A percentile compares a stretch with the other conserved stretches of the same genome.
Evolutionary conservation across 2,888 invertebrate species (phyloP).

Genomic region (Coremacera marginata): DNA sequence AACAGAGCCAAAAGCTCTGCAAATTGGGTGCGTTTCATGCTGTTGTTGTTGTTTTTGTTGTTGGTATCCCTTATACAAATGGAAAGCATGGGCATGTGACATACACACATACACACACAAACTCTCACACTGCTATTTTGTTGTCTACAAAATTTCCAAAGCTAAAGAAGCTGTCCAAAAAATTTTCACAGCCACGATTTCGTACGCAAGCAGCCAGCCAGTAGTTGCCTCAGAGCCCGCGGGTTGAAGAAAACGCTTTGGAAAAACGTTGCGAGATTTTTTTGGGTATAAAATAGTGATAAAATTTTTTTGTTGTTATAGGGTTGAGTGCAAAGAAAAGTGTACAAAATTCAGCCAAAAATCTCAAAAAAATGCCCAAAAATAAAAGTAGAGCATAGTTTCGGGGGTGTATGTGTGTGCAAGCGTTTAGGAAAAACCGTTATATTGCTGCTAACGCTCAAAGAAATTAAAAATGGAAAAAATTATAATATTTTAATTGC

Average conservation of each 20-base stretch:
- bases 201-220: conserved; percentile 52
- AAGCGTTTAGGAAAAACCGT: no score
- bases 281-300: conserved; percentile 22
- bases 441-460: no score
- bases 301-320: conserved; percentile 1
- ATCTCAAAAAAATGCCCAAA: background rate
- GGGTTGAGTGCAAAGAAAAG: conserved; percentile 7
- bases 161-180: conserved; percentile 10
- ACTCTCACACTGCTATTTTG: background rate
- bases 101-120: background rate
- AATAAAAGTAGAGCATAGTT: no score
- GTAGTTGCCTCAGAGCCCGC: conserved; percentile 71
- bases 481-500: no score
- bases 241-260: conserved; percentile 70
- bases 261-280: conserved; percentile 64
- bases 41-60: conserved; percentile 36
- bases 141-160: background rate
- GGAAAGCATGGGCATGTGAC: conserved; percentile 16
- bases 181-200: conserved; percentile 45
- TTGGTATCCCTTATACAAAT: background rate
- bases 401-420: no score
- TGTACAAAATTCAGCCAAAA: background rate
- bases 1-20: background rate
- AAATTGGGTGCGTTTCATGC: conserved; percentile 45
- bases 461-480: no score